Base-by-base conservation (phyloP, 1,140 invertebrate genomes). In the Drosophila insularis region DNA sequence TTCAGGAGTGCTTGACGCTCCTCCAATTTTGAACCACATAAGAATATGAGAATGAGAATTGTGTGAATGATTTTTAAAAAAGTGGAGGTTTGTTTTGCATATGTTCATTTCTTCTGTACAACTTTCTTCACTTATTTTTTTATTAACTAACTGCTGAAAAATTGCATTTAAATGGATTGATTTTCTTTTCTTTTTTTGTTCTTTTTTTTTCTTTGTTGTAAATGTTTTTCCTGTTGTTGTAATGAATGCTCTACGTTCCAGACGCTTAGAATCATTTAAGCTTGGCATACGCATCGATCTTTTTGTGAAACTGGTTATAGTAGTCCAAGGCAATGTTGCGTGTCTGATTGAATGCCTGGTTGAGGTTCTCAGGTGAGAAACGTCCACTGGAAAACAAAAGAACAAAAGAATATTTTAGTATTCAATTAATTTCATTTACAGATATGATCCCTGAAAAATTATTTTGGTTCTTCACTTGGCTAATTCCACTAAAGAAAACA, bases 261-360 rank as follows among this genome's bases (percentile, higher is more conserved):
- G 84, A 89, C 81, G 79, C 80, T 90, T 90, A 86, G 70, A 91
- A 92, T 95, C 94, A 94, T 80, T 94, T 93, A 90, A 95, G 93
- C 92, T 95, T 94, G 8, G 95, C 95, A 80, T 95, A 93, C 14
- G 94, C 93, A 81, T 95, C 93, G 10, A 96, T 94, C 90, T 96
- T 96, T 90, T 96, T 93, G 90, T 95, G 94, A 43, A 96, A 93
- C 95, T 95, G 95, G 75, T 94, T 94, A 80, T 95, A 96, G 77
- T 95, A 96, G 14, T 89, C 84, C 31, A 89, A 27, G 17, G 87
- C 90, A n/a, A 63, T 81, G 58, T 78, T 90, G 10, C 85, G 84
- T 21, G 90, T 91, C 35, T 94, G 93, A 73, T 96, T 95, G 0
- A 96, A 91, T 1, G 95, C 95, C 69, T 95, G 91, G 92, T 94